A percentile compares a stretch with the other conserved stretches of the same genome.
Evolutionary conservation across 2,113 vertebrate genomes (phyloP).

Genomic region (Trematomus loennbergii): DNA sequence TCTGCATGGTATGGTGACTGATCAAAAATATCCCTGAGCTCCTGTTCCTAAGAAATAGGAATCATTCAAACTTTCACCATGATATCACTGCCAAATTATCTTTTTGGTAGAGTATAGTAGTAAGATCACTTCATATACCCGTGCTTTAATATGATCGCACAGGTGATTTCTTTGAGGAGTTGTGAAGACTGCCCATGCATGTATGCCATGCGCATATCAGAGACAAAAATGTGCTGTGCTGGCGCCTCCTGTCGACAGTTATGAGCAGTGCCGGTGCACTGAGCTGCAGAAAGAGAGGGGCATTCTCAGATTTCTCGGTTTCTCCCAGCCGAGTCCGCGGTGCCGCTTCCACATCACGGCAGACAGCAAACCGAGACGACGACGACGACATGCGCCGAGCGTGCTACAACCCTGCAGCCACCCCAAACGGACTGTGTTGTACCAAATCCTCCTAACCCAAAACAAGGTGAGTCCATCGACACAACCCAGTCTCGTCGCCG

Average conservation of each 20-base stretch:
- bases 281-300: conserved; percentile 75
- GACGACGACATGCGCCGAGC: conserved; percentile 52
- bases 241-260: conserved; percentile 78
- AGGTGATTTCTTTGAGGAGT: conserved; percentile 44
- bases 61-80: conserved; percentile 19
- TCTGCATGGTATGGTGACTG: conserved; percentile 4
- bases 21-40: conserved; percentile 5
- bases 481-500: conserved; percentile 22
- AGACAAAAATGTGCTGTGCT: conserved; percentile 19
- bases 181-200: conserved; percentile 7
- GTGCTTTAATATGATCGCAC: conserved; percentile 39
- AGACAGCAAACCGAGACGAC: conserved; percentile 61
- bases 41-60: not conserved
- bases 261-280: conserved; percentile 59
- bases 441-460: not conserved
- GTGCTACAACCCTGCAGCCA: conserved; percentile 24
- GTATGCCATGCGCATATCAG: conserved; percentile 38
- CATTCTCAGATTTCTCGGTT: conserved; percentile 77
- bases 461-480: conserved; percentile 72
- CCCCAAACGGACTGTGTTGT: not conserved
- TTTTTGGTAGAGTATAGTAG: too few relatives aligned
- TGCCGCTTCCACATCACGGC: conserved; percentile 71
- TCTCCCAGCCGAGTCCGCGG: conserved; percentile 73
- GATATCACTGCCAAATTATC: not conserved
- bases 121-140: conserved; percentile 5